Conservation (phyloP, 2,888 invertebrate species). For the Anticlea derivata region DNA sequence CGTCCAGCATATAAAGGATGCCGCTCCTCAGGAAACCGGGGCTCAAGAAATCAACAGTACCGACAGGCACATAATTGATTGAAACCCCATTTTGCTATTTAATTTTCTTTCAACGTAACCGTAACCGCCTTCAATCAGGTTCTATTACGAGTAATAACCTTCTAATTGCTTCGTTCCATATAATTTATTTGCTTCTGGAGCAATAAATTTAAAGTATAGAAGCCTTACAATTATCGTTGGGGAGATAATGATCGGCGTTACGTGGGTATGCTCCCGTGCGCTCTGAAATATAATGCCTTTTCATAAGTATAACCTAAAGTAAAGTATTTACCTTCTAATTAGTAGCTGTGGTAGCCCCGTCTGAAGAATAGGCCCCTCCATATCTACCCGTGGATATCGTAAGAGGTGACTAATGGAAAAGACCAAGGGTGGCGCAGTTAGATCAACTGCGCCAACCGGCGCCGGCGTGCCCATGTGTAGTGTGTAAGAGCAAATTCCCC, state of each 20-base stretch:
- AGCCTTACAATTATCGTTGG: constrained; percentile 46
- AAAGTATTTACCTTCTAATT: no score
- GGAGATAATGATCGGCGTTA: constrained; percentile 45
- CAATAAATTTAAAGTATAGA: constrained; percentile 51
- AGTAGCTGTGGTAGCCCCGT: no score
- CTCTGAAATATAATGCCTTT: not conserved
- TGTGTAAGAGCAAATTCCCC: no score
- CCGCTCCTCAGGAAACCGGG: no score
- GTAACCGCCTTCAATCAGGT: constrained; percentile 39
- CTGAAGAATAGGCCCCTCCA: no score
- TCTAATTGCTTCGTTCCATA: constrained; percentile 46
- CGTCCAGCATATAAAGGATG: no score
- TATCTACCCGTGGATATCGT: no score
- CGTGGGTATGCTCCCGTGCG: not conserved
- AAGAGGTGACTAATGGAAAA: no score
- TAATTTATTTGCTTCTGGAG: constrained; percentile 46
- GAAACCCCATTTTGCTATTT: constrained; percentile 23
- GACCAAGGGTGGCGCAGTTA: no score
- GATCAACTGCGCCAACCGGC: no score
- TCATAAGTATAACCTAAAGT: no score
- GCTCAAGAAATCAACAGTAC: constrained; percentile 7
- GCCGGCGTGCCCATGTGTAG: no score
- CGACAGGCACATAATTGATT: constrained; percentile 15
- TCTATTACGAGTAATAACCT: constrained; percentile 48
- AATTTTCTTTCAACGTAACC: constrained; percentile 25